Evolutionary conservation across 2,888 invertebrate species (phyloP).

Genomic region (Lasiommata megera): DNA sequence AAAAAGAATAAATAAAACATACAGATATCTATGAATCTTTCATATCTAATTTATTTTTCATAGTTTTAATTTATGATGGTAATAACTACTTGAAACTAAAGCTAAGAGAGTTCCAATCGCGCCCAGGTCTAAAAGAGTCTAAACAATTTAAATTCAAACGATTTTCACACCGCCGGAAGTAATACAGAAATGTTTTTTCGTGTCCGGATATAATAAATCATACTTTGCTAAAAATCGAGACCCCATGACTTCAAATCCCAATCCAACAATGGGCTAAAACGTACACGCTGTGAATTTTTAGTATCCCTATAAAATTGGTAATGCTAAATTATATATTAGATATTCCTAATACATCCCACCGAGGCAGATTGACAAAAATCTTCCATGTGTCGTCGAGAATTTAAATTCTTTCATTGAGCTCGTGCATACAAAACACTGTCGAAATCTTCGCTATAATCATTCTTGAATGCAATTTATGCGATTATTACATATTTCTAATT

Average conservation of each 20-base stretch:
- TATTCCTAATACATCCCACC: constrained; percentile 53
- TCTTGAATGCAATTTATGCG: too few relatives aligned
- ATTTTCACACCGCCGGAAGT: too few relatives aligned
- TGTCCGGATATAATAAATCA: constrained; percentile 29
- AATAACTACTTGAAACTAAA: too few relatives aligned
- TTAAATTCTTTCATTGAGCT: constrained; percentile 44
- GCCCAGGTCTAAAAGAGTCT: too few relatives aligned
- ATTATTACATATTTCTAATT: too few relatives aligned
- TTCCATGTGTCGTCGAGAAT: constrained; percentile 48
- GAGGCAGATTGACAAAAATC: constrained; percentile 65
- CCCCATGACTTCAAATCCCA: constrained; percentile 28
- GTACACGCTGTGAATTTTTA: constrained; percentile 41
- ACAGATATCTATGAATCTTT: too few relatives aligned
- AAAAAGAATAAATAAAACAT: too few relatives aligned
- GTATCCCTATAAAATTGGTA: constrained; percentile 37
- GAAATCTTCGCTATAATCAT: constrained; percentile 32
- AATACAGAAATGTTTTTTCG: constrained; percentile 20
- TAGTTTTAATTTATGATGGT: too few relatives aligned
- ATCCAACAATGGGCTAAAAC: constrained; percentile 36
- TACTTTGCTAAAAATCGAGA: constrained; percentile 24
- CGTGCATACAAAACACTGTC: constrained; percentile 50
- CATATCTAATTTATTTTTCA: too few relatives aligned
- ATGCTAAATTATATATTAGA: constrained; percentile 52
- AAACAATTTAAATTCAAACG: too few relatives aligned
- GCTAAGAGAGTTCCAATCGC: too few relatives aligned